These are phyloP conservation scores for Hipparchia semele DNA, from an alignment of 2,888 invertebrate genomes.

Conservation along the genomic window DNA sequence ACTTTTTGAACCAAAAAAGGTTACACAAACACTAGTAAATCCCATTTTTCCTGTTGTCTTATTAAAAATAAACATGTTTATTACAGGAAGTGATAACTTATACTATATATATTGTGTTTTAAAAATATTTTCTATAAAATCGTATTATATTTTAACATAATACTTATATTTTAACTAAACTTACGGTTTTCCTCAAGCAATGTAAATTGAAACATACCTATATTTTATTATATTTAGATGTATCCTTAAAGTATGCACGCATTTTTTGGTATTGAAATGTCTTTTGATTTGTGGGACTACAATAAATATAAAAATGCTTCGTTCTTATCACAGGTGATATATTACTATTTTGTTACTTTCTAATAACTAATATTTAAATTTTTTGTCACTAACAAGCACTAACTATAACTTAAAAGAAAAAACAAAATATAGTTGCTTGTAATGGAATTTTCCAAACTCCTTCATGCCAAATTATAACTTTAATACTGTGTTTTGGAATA, in stretches of 20 bases:
- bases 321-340: slow-evolving; percentile 45
- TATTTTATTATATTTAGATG: slow-evolving; percentile 33
- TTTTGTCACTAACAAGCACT: background rate
- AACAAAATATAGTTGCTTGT: background rate
- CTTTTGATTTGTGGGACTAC: slow-evolving; percentile 45
- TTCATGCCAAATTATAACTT: background rate
- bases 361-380: slow-evolving; percentile 5
- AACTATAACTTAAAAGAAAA: background rate
- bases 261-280: slow-evolving; percentile 40
- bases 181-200: slow-evolving; percentile 40
- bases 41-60: slow-evolving; percentile 46
- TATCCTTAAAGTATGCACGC: slow-evolving; percentile 35
- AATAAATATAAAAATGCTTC: slow-evolving; percentile 44
- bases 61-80: slow-evolving; percentile 47
- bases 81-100: slow-evolving; percentile 44
- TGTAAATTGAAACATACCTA: slow-evolving; percentile 26
- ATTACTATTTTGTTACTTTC: slow-evolving; percentile 1
- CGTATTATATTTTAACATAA: slow-evolving; percentile 34
- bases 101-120: slow-evolving; percentile 15
- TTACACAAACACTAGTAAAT: slow-evolving; percentile 31
- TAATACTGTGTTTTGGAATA: too few relatives aligned
- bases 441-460: background rate
- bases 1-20: background rate
- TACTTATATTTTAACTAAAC: too few relatives aligned
- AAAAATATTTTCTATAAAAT: slow-evolving; percentile 40